These are phyloP conservation scores for Clarias fuscus DNA, from an alignment of 2,797 vertebrate genomes.

Conservation along the genomic window DNA sequence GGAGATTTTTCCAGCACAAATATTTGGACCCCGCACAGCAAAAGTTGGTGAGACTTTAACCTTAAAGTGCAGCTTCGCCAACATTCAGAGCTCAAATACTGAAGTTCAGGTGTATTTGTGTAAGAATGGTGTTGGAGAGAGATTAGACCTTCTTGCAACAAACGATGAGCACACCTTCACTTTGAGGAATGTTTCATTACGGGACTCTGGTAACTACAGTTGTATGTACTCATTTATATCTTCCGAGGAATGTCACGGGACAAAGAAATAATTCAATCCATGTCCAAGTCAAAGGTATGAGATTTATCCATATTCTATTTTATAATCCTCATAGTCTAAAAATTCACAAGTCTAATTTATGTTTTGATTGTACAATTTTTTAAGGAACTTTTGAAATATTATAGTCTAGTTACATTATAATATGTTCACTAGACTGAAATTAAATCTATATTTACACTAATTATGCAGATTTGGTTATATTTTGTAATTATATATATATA, in stretches of 20 bases:
- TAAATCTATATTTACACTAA: no score
- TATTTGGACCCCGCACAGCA: not conserved
- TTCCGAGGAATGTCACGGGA: not conserved
- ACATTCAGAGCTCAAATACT: not conserved
- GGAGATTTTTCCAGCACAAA: not conserved
- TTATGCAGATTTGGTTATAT: no score
- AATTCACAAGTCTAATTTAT: not conserved
- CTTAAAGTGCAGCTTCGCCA: not conserved
- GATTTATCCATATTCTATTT: not conserved
- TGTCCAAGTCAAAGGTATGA: slow-evolving; percentile 12
- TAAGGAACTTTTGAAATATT: not conserved
- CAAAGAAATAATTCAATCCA: not conserved
- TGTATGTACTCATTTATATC: slow-evolving; percentile 12
- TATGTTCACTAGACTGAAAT: no score
- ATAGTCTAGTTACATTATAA: not conserved
- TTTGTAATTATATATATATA: no score
- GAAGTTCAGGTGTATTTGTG: slow-evolving; percentile 11
- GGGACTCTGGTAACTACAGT: slow-evolving; percentile 26
- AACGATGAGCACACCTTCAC: not conserved
- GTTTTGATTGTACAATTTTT: not conserved
- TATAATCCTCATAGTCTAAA: not conserved
- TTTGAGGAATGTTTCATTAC: slow-evolving; percentile 16
- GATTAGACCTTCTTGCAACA: not conserved
- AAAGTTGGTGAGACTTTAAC: not conserved
- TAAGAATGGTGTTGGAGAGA: slow-evolving; percentile 22